Conservation (phyloP, 2,888 invertebrate genomes). For the Cistogaster globosa region DNA sequence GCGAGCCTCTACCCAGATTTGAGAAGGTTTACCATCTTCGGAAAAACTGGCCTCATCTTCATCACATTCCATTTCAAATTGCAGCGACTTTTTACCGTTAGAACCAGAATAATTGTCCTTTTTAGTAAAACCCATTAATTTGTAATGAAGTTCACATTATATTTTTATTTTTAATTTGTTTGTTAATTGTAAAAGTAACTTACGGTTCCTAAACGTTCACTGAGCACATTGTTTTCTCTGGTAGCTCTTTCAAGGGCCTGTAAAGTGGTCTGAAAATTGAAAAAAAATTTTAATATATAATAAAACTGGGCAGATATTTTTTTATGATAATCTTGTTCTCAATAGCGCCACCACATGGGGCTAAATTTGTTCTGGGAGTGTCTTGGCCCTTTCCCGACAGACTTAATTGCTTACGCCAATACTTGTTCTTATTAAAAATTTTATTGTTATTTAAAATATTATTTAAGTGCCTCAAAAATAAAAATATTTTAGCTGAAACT, state of each 20-base stretch:
- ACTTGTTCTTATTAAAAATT: too few relatives aligned
- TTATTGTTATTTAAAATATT: too few relatives aligned
- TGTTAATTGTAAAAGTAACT: conserved; percentile 67
- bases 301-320: too few relatives aligned
- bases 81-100: conserved; percentile 86
- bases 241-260: conserved; percentile 89
- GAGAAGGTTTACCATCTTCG: conserved; percentile 82
- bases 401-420: too few relatives aligned
- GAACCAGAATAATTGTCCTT: conserved; percentile 79
- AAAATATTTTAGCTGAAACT: too few relatives aligned
- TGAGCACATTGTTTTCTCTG: conserved; percentile 88
- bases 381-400: too few relatives aligned
- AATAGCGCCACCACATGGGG: too few relatives aligned
- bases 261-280: conserved; percentile 84
- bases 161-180: background rate
- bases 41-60: conserved; percentile 85
- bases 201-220: conserved; percentile 88
- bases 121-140: background rate
- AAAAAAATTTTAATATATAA: background rate
- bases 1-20: conserved; percentile 87
- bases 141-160: background rate
- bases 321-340: too few relatives aligned
- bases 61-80: conserved; percentile 94
- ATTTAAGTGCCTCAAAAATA: too few relatives aligned
- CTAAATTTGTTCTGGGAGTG: too few relatives aligned